Conservation (phyloP, 2,113 vertebrate genomes). For the Phoenicopterus ruber region DNA sequence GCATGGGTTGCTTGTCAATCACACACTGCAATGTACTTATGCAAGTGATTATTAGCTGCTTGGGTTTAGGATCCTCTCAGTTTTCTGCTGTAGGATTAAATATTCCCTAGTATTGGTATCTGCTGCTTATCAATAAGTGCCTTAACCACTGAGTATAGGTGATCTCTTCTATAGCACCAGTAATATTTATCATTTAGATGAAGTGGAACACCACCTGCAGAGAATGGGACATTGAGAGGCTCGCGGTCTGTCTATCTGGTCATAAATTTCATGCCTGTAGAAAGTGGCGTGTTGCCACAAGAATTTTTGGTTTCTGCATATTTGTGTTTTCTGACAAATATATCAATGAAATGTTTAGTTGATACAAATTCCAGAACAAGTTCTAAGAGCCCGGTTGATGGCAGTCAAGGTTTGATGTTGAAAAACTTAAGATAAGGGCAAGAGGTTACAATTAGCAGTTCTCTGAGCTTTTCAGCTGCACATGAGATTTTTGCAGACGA, state of each 20-base stretch:
- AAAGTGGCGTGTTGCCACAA: neutral
- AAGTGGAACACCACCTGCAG: neutral
- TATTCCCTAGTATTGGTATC: neutral
- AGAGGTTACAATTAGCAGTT: neutral
- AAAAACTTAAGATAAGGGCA: neutral
- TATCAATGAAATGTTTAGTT: neutral
- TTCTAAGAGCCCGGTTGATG: neutral
- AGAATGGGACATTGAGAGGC: neutral
- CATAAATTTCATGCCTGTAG: neutral
- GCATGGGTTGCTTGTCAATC: neutral
- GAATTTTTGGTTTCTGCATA: neutral
- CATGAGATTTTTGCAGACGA: neutral
- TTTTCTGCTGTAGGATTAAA: neutral
- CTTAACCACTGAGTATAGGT: neutral
- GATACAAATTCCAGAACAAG: neutral
- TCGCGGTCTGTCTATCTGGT: accelerated
- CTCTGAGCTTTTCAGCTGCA: neutral
- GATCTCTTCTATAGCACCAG: neutral
- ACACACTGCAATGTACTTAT: neutral
- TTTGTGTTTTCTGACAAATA: neutral
- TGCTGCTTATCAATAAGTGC: neutral
- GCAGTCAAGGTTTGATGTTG: neutral
- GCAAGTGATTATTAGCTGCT: neutral
- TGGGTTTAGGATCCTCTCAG: neutral
- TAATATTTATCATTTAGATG: neutral